Percentiles rank a stretch among this genome's conserved stretches.
These are phyloP conservation scores for Cervus canadensis DNA, from an alignment of 2,113 vertebrate genomes.

Conservation along the genomic window DNA sequence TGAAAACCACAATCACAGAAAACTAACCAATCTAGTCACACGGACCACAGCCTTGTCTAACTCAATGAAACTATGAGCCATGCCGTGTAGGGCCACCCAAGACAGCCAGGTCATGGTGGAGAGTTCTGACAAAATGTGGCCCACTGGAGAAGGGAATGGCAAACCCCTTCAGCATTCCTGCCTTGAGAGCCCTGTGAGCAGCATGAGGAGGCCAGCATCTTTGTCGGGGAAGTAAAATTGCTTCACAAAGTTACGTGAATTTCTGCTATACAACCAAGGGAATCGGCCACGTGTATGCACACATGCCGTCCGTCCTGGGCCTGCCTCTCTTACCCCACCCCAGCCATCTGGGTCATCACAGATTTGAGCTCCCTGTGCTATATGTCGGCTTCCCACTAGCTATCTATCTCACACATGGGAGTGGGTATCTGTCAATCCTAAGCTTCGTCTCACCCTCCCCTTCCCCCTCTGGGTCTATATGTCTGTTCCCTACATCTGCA, in stretches of 20 bases:
- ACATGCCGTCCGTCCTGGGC: neutral
- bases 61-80: neutral
- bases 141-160: neutral
- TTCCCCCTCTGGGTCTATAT: neutral
- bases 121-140: neutral
- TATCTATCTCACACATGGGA: neutral
- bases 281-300: accelerated
- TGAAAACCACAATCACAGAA: too few relatives aligned
- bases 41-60: neutral
- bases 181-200: neutral
- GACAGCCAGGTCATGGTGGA: neutral
- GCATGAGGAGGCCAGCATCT: neutral
- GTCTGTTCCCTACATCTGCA: neutral
- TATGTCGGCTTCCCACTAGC: neutral
- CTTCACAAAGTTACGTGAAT: neutral
- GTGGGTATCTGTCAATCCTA: neutral
- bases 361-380: neutral
- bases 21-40: too few relatives aligned
- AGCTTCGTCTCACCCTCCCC: neutral
- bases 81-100: neutral
- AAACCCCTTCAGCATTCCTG: neutral
- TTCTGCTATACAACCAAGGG: neutral
- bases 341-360: neutral
- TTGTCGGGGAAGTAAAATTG: neutral
- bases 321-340: neutral